These are phyloP conservation scores for Folsomia candida DNA, from an alignment of 2,888 invertebrate species.

Conservation along the genomic window DNA sequence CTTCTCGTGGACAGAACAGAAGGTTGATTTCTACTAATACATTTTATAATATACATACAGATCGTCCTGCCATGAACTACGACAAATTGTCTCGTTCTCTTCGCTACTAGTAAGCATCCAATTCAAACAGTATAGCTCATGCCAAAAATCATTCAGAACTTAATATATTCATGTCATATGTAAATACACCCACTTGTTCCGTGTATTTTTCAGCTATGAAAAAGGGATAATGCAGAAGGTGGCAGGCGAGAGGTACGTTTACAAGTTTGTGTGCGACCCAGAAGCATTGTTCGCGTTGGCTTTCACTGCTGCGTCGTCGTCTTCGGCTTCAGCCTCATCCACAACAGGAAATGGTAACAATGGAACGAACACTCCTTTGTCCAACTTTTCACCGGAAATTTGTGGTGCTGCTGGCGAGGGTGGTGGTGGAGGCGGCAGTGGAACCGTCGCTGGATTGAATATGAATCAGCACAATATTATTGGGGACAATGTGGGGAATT, in stretches of 20 bases:
- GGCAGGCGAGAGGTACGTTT: conserved; percentile 91
- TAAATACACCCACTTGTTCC: no score
- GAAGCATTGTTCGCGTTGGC: conserved; percentile 85
- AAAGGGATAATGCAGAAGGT: conserved; percentile 99
- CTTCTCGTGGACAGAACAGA: no score
- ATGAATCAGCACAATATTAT: neutral
- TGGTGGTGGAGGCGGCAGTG: neutral
- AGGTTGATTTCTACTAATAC: no score
- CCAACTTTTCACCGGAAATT: conserved; percentile 6
- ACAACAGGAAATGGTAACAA: neutral
- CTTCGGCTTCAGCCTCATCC: neutral
- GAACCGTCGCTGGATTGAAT: neutral
- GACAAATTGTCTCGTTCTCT: conserved; percentile 90
- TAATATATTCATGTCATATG: no score
- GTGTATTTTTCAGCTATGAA: no score
- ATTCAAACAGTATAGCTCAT: no score
- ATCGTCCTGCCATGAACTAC: conserved; percentile 93
- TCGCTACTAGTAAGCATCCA: conserved; percentile 95
- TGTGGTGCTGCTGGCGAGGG: neutral
- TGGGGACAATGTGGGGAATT: neutral
- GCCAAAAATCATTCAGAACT: no score
- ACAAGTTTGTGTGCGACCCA: conserved; percentile 94
- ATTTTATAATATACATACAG: neutral
- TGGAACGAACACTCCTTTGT: neutral
- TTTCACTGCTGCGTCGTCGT: conserved; percentile 55